A percentile compares a stretch with the other conserved stretches of the same genome.
Evolutionary conservation across 2,113 vertebrate species (phyloP).

Genomic region (Rallus limicola): DNA sequence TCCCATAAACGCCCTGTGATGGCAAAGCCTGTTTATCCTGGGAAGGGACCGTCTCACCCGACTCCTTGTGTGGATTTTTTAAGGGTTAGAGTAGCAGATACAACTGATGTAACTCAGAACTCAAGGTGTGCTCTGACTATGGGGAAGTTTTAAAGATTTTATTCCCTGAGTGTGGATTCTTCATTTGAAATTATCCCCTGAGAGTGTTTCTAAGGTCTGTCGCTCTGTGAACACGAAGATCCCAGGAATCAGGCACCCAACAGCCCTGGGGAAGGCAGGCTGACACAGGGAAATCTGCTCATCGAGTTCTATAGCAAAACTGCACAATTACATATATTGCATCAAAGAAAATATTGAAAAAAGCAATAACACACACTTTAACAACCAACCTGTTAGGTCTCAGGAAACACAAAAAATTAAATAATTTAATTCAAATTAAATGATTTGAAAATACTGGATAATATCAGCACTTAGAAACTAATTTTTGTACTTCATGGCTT

Average conservation of each 20-base stretch:
- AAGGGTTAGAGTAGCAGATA: background rate
- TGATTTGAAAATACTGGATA: background rate
- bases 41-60: background rate
- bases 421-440: too few relatives aligned
- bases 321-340: accelerated
- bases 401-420: background rate
- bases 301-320: accelerated
- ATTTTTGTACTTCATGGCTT: background rate
- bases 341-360: too few relatives aligned
- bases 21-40: background rate
- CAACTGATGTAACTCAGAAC: accelerated
- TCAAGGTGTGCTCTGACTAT: accelerated
- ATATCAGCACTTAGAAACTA: background rate
- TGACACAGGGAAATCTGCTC: accelerated
- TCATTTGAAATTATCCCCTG: accelerated
- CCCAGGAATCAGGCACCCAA: background rate
- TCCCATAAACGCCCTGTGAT: accelerated
- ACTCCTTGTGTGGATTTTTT: background rate
- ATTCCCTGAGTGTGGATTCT: background rate
- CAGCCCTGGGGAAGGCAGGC: background rate
- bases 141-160: background rate
- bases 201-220: background rate
- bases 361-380: background rate
- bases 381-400: background rate
- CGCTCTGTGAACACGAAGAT: background rate